phyloP scores from a whole-genome alignment of 2,113 vertebrate genomes.

The Pluvialis apricaria region DNA sequence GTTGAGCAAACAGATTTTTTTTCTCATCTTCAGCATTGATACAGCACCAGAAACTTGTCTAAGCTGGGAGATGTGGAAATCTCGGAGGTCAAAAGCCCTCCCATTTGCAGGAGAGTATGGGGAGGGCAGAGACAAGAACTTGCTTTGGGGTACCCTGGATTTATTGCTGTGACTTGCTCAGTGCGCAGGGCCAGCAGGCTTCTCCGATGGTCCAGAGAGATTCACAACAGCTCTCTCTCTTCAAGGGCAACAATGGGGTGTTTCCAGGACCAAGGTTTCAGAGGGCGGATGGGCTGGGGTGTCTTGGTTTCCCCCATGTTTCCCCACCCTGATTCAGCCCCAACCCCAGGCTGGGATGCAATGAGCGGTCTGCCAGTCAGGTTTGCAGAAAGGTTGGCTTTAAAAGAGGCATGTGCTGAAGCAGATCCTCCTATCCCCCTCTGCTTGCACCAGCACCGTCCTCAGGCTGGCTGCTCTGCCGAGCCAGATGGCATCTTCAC shows the following conservation, averaged over 20 bases:
- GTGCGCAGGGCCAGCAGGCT: accelerated
- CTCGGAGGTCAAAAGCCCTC: neutral
- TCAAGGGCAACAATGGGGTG: neutral
- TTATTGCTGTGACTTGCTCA: neutral
- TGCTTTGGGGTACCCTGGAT: neutral
- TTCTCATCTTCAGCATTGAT: neutral
- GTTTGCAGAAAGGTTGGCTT: neutral
- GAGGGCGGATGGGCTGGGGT: neutral
- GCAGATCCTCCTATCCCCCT: neutral
- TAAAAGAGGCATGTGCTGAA: neutral
- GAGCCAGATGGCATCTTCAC: neutral
- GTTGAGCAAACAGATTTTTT: neutral
- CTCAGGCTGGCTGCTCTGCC: neutral
- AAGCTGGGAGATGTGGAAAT: neutral
- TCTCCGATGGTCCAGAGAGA: neutral
- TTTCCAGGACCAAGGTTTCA: neutral
- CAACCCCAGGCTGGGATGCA: neutral
- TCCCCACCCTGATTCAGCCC: neutral
- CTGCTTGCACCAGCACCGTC: neutral
- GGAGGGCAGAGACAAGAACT: neutral
- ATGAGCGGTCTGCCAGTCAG: neutral
- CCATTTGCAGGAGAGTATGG: neutral
- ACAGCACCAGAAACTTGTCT: neutral
- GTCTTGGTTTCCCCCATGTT: neutral
- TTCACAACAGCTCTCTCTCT: neutral